Base-by-base conservation (phyloP, 53 echinoderm and acorn worm species). In the Henricia sp. region DNA sequence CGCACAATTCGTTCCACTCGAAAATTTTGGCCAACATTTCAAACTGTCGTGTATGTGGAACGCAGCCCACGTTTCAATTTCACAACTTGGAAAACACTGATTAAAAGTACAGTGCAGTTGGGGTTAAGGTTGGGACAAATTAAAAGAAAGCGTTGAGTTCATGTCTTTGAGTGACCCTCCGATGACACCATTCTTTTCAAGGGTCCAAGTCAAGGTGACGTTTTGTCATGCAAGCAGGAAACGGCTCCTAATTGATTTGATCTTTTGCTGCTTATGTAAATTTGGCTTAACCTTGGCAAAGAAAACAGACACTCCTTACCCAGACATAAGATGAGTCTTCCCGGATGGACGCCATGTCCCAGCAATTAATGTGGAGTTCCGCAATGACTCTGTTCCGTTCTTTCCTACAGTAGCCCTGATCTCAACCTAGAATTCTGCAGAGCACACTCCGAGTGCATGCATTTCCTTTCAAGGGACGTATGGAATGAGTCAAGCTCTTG, bases 401-500 rank as follows among this genome's bases (percentile, higher is more conserved):
- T 60, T 12, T 60, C 27, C 46, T 32, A 20, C 40, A 24, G 24
- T 38, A 27, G n/a, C 24, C 25, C 12, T 80, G 63, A 37, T 80
- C 35, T 36, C 51, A 73, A 4, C 53, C 70, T 25, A 13, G 21
- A 68, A 1, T 68, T 68, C 68, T 19, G 10, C 23, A 42, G 40
- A 23, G 68, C 41, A 21, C 6, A 29, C 62, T 60, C 16, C 54
- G 54, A 21, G 20, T 9, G 19, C 29, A 33, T 68, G 41, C 40
- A 68, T 60, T 77, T 58, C 77, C 58, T 77, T 44, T 80, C 35
- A n/a, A n/a, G 64, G 80, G 80, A 80, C 64, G 63, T n/a, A 21
- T 14, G 37, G 53, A 28, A 80, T 80, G 62, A 80, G 34, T 48
- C 64, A 8, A 48, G 63, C 29, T 64, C 50, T 32, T 12, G 9